These are phyloP conservation scores for Xanthorhoe designata DNA, from an alignment of 2,888 invertebrate species.

Conservation along the genomic window DNA sequence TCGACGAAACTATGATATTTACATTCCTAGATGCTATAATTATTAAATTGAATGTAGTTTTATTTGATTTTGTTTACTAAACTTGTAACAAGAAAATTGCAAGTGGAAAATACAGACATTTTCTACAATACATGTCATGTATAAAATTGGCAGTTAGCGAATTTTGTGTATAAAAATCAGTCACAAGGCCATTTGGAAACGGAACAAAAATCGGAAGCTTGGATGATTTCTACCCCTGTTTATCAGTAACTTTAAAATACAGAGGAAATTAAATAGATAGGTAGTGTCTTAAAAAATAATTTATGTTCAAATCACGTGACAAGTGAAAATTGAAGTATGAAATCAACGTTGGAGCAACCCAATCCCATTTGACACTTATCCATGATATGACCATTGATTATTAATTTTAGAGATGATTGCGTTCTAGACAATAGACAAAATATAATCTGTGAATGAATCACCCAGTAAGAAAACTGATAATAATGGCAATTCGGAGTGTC, in stretches of 20 bases:
- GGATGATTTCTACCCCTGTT: constrained; percentile 19
- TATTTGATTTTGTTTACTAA: constrained; percentile 3
- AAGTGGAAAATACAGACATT: neutral
- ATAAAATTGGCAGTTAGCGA: constrained; percentile 33
- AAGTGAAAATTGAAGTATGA: too few relatives aligned
- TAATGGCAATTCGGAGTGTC: too few relatives aligned
- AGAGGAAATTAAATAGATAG: neutral
- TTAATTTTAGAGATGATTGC: too few relatives aligned
- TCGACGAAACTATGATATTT: too few relatives aligned
- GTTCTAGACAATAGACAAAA: neutral
- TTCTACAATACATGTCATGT: constrained; percentile 8
- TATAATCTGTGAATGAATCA: neutral
- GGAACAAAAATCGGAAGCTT: constrained; percentile 31
- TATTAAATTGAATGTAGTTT: neutral
- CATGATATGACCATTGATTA: too few relatives aligned
- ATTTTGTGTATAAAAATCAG: constrained; percentile 51
- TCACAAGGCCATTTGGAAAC: constrained; percentile 47
- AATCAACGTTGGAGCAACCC: too few relatives aligned
- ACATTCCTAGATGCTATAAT: too few relatives aligned
- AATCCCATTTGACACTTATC: too few relatives aligned
- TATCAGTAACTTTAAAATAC: neutral
- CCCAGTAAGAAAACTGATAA: constrained; percentile 1
- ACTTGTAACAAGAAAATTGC: neutral
- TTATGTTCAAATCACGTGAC: too few relatives aligned
- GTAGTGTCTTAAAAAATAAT: too few relatives aligned